Percentiles rank a stretch among this genome's conserved stretches.
Conservation (phyloP, 64 coral and sea anemone species). For the Stichodactyla mertensii region DNA sequence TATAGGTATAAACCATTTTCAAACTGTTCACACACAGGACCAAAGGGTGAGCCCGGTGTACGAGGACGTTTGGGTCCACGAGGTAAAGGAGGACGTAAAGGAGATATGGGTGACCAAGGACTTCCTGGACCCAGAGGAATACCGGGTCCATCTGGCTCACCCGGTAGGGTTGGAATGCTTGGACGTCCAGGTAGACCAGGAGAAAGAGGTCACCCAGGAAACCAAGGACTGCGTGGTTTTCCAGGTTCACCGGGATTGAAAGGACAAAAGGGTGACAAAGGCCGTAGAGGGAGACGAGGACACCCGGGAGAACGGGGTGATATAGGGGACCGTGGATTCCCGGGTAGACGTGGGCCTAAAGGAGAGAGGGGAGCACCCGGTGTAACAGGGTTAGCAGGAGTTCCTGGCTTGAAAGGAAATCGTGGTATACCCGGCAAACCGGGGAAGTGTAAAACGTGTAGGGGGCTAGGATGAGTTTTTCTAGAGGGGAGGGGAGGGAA, state of each 20-base stretch:
- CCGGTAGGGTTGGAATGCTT: not conserved
- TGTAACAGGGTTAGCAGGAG: not conserved
- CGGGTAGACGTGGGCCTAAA: not conserved
- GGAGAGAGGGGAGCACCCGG: not conserved
- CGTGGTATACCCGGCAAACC: not conserved
- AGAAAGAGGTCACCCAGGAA: constrained; percentile 1
- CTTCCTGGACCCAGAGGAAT: not conserved
- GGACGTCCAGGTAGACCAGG: constrained; percentile 2
- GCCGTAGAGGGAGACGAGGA: not conserved
- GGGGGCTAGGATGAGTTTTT: not conserved
- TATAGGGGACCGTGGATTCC: not conserved
- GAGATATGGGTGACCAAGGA: not conserved
- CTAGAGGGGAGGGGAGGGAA: not conserved
- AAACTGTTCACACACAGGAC: not conserved
- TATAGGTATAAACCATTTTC: not conserved
- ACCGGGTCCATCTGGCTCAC: not conserved
- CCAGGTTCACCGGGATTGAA: not conserved
- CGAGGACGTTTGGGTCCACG: not conserved
- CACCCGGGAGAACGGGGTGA: not conserved
- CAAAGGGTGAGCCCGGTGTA: not conserved
- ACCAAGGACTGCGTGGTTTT: not conserved
- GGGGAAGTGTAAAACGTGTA: not conserved
- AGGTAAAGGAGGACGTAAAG: not conserved
- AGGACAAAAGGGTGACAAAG: constrained; percentile 27
- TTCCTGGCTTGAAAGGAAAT: not conserved